Percentiles rank a stretch among this genome's conserved stretches.
Evolutionary conservation across 2,888 invertebrate genomes (phyloP).

Genomic region (Lasius platythorax): DNA sequence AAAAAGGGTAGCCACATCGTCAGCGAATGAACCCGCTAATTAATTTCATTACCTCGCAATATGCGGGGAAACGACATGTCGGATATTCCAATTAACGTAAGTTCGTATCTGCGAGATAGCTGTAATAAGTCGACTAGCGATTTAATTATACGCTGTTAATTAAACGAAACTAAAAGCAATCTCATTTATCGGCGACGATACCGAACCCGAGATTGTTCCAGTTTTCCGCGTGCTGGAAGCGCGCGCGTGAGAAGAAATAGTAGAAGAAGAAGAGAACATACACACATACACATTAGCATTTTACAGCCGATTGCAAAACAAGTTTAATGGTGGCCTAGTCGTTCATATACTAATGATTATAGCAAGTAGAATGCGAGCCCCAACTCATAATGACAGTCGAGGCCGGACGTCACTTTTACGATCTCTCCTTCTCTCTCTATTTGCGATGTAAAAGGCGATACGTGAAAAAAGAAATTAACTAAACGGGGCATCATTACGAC

Average conservation of each 20-base stretch:
- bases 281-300: neutral
- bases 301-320: slow-evolving; percentile 22
- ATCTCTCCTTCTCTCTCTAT: neutral
- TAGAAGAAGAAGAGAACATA: neutral
- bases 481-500: slow-evolving; percentile 68
- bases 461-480: slow-evolving; percentile 72
- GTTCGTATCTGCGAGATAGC: neutral
- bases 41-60: slow-evolving; percentile 12
- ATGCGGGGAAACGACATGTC: neutral
- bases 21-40: slow-evolving; percentile 1
- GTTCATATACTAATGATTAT: slow-evolving; percentile 43
- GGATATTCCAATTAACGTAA: slow-evolving; percentile 39
- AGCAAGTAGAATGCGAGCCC: slow-evolving; percentile 35
- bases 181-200: neutral
- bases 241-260: neutral
- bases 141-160: slow-evolving; percentile 26
- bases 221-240: neutral
- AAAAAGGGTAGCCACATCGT: neutral
- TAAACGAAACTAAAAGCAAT: slow-evolving; percentile 29
- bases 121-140: slow-evolving; percentile 7
- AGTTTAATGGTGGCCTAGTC: slow-evolving; percentile 23
- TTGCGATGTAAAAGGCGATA: slow-evolving; percentile 62
- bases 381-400: slow-evolving; percentile 49
- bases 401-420: slow-evolving; percentile 45
- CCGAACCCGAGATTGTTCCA: neutral